Base-by-base conservation (phyloP, 2,888 invertebrate species). In the Aphrophora alni region DNA sequence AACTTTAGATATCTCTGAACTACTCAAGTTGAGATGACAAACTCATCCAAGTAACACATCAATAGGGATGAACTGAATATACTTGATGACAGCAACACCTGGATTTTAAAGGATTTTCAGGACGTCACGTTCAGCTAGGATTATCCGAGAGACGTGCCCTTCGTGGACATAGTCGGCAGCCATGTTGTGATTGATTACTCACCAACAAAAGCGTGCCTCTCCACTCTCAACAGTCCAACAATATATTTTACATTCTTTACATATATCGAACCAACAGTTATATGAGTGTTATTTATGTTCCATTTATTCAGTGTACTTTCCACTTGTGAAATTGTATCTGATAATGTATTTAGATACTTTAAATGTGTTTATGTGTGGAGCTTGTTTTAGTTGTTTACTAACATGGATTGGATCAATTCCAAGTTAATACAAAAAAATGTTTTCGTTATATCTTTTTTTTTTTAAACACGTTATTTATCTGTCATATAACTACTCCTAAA, bases 111-210 rank as follows among this genome's bases (percentile, higher is more conserved):
- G 59, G 59, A 59, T 59, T 59, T 59, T 59, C 59, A 59, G 59
- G 59, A 59, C 21, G 59, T 59, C 59, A 59, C 59, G 59, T 59
- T 59, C 59, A 21, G 59, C 59, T 14, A 21, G 59, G 59, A 59
- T 59, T 59, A 59, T 59, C 59, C 59, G 59, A 21, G 59, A 59
- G 59, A 59, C 59, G 59, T 59, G 59, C 59, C 59, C 59, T 59
- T 59, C 59, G 59, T 59, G 59, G 59, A 59, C 59, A 59, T 21
- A 59, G 21, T 59, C 59, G 59, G 59, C 59, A 14, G 59, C 59
- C 59, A 59, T 59, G 59, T 59, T 59, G 59, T 59, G 59, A 59
- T 59, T 59, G 59, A 59, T 59, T 59, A 14, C 59, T 59, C 21
- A 59, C 59, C 21, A 59, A 59, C 59, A 59, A 59, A 59, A 21